These are phyloP conservation scores for Ammodramus savannarum DNA, from an alignment of 2,113 vertebrate species.

Conservation along the genomic window DNA sequence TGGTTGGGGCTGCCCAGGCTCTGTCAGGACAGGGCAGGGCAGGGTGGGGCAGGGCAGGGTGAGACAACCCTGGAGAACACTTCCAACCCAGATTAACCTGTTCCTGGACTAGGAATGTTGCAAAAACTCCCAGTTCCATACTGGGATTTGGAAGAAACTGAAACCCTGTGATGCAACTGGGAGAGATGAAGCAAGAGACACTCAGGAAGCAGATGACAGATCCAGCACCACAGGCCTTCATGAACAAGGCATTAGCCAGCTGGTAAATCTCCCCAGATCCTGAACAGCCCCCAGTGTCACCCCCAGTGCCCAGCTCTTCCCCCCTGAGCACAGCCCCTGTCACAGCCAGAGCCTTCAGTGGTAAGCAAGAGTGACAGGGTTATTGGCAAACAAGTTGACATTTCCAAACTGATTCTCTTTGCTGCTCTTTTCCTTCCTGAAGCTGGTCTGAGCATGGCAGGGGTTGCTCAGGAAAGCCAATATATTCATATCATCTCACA, in stretches of 20 bases:
- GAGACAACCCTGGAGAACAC: background rate
- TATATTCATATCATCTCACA: conserved; percentile 52
- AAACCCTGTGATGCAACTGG: background rate
- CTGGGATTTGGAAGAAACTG: background rate
- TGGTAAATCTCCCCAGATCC: background rate
- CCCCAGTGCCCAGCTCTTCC: background rate
- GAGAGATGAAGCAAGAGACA: background rate
- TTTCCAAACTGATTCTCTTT: conserved; percentile 29
- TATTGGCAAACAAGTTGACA: background rate
- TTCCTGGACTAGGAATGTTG: background rate
- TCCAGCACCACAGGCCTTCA: background rate
- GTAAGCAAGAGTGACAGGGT: background rate
- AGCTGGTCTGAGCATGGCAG: conserved; percentile 8
- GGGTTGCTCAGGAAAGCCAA: conserved; percentile 44
- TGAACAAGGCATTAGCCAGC: background rate
- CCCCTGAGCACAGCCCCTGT: background rate
- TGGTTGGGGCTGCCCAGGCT: background rate
- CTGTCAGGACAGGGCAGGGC: background rate
- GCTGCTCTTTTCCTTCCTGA: conserved; percentile 35
- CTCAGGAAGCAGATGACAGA: background rate
- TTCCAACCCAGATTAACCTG: background rate
- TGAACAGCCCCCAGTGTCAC: background rate
- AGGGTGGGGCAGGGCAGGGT: background rate
- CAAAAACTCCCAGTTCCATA: background rate
- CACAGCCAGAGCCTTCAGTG: background rate